These are phyloP conservation scores for Boloria selene DNA, from an alignment of 2,888 invertebrate species.

Conservation along the genomic window DNA sequence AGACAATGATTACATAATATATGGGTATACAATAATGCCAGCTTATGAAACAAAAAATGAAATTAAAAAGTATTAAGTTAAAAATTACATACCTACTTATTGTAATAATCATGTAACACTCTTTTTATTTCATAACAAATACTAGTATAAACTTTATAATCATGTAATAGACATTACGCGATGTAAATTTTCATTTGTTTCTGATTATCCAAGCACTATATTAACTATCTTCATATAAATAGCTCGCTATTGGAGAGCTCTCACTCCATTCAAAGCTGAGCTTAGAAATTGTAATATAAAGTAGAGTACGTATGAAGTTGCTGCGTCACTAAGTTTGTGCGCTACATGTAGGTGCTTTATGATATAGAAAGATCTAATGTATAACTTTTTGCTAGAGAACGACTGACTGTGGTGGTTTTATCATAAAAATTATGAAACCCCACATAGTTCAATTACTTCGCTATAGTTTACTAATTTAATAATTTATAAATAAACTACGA, in stretches of 20 bases:
- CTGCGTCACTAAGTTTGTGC: conserved; percentile 32
- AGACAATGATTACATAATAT: too few species aligned
- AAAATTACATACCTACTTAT: too few species aligned
- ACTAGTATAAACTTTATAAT: not conserved
- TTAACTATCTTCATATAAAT: conserved; percentile 37
- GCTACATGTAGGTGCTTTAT: conserved; percentile 5
- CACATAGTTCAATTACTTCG: not conserved
- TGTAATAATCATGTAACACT: too few species aligned
- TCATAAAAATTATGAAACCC: not conserved
- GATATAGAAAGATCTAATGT: conserved; percentile 14
- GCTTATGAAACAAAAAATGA: too few species aligned
- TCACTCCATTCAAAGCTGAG: conserved; percentile 40
- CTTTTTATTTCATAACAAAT: too few species aligned
- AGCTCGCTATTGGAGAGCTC: conserved; percentile 35
- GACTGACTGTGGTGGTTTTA: not conserved
- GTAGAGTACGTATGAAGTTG: conserved; percentile 32
- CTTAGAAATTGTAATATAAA: conserved; percentile 38
- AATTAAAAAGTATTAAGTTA: too few species aligned
- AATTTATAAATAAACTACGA: too few species aligned
- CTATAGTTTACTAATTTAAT: too few species aligned
- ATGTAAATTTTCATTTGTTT: conserved; percentile 22
- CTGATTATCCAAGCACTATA: conserved; percentile 26
- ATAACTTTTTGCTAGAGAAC: conserved; percentile 10
- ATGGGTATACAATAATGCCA: too few species aligned
- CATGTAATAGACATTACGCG: too few species aligned